phyloP scores from a whole-genome alignment of 2,797 vertebrate species.

The Spondyliosoma cantharus region DNA sequence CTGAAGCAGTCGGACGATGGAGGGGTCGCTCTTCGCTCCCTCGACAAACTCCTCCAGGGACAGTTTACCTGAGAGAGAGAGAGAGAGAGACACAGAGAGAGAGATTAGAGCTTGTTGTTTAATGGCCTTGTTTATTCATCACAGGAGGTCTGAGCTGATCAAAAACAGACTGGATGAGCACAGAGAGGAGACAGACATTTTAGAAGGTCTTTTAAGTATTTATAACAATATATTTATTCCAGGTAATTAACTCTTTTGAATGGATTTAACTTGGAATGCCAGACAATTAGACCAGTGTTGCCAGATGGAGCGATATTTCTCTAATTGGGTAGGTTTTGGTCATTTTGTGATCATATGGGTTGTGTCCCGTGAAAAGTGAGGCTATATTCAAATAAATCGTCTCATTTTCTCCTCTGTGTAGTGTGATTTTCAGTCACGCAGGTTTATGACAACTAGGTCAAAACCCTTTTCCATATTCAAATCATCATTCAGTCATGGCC shows the following conservation, averaged over 20 bases:
- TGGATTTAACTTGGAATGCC: not conserved
- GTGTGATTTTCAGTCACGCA: not conserved
- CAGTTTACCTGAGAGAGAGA: constrained; percentile 88
- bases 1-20: constrained; percentile 97
- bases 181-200: constrained; percentile 6
- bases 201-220: not conserved
- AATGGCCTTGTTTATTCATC: not conserved
- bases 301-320: not conserved
- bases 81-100: constrained; percentile 3
- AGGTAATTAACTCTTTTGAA: not conserved
- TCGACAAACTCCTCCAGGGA: constrained; percentile 98
- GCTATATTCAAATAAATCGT: not conserved
- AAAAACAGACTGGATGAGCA: not conserved
- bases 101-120: not conserved
- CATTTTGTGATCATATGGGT: not conserved
- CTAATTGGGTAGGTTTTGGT: not conserved
- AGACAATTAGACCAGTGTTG: not conserved
- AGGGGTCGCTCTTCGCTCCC: constrained; percentile 95
- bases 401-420: not conserved
- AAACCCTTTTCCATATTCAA: too few relatives aligned
- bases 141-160: not conserved
- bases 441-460: too few relatives aligned
- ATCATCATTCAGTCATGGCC: too few relatives aligned
- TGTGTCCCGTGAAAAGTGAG: not conserved
- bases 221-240: too few relatives aligned